A percentile compares a stretch with the other conserved stretches of the same genome.
These are phyloP conservation scores for Caradrina kadenii DNA, from an alignment of 2,888 invertebrate genomes.

Conservation along the genomic window DNA sequence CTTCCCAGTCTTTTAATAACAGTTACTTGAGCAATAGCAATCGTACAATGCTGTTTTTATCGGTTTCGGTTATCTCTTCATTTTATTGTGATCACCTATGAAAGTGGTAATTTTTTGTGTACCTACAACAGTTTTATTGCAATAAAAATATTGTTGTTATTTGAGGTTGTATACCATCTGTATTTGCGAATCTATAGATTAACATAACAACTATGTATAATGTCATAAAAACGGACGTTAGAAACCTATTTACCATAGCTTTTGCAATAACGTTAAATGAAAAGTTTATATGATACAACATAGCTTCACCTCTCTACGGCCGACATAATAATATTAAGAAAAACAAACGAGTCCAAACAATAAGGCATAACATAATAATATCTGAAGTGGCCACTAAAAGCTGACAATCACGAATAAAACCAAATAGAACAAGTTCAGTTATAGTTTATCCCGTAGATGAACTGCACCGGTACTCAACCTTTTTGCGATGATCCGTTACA, in stretches of 20 bases:
- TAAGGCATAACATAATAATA: slow-evolving; percentile 38
- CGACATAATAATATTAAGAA: slow-evolving; percentile 20
- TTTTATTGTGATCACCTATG: neutral
- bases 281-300: neutral
- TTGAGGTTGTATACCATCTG: neutral
- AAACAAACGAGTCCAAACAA: slow-evolving; percentile 22
- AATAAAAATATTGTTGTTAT: neutral
- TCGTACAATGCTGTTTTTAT: slow-evolving; percentile 20
- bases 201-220: neutral
- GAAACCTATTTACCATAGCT: neutral
- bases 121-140: slow-evolving; percentile 8
- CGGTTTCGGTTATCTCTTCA: too few relatives aligned
- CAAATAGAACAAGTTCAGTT: slow-evolving; percentile 21
- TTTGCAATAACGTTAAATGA: neutral
- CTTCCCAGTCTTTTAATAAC: slow-evolving; percentile 2
- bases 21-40: slow-evolving; percentile 26
- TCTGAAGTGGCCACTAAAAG: slow-evolving; percentile 19
- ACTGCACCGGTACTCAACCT: slow-evolving; percentile 38
- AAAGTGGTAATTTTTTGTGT: slow-evolving; percentile 3
- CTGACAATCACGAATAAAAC: slow-evolving; percentile 26
- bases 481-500: slow-evolving; percentile 22
- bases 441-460: slow-evolving; percentile 6
- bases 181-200: neutral
- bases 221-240: neutral
- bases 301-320: neutral